Evolutionary conservation across 2,888 invertebrate genomes (phyloP).

Genomic region (Tenthredo distinguenda): DNA sequence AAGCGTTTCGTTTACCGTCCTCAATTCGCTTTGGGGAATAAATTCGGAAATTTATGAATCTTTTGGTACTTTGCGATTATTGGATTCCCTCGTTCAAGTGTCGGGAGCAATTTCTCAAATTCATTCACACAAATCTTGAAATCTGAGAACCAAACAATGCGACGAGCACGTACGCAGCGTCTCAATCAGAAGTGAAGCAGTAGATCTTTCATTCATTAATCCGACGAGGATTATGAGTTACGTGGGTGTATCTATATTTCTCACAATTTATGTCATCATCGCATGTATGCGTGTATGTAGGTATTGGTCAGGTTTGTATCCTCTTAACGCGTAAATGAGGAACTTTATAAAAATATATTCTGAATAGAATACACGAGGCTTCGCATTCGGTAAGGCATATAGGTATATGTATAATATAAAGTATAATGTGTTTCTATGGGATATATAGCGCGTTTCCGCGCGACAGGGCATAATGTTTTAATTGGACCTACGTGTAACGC

Average conservation of each 20-base stretch:
- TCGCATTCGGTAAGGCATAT: neutral
- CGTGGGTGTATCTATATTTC: neutral
- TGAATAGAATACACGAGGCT: conserved; percentile 8
- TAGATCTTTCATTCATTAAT: neutral
- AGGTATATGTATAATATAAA: neutral
- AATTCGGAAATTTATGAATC: too few species aligned
- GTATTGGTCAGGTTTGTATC: neutral
- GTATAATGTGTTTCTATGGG: neutral
- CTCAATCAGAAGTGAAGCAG: neutral
- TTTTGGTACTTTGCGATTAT: neutral
- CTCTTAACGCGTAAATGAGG: conserved; percentile 18
- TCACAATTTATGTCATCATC: neutral
- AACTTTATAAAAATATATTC: neutral
- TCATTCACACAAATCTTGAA: neutral
- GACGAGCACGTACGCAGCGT: neutral
- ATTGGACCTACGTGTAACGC: conserved; percentile 23
- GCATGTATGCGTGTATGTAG: neutral
- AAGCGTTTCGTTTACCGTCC: neutral
- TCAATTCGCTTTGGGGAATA: neutral
- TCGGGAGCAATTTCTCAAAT: neutral
- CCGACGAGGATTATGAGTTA: neutral
- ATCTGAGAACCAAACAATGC: neutral
- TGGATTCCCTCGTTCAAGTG: neutral
- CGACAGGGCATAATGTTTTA: conserved; percentile 38
- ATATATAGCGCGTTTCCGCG: neutral